Evolutionary conservation across 2,113 vertebrate species (phyloP), one percentile per base, ranked within the genome.

Genomic region (Nycticebus coucang): DNA sequence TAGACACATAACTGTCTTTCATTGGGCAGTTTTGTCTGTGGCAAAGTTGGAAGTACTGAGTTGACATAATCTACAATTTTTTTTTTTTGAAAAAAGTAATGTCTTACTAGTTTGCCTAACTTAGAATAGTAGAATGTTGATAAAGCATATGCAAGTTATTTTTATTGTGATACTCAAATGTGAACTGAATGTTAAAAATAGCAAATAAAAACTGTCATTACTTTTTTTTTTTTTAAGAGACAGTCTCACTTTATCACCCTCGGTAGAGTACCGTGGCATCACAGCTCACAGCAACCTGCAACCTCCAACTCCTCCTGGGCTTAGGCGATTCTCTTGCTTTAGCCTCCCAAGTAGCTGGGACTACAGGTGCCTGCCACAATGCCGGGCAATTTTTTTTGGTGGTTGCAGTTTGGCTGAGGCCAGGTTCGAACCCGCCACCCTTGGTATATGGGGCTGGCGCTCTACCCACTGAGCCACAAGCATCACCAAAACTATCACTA

Each of bases 191-290:
- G 78, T 74, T 89, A 83, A 6, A 6, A 89, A 57, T 45, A 89
- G 17, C 45, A 95, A 84, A 89, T 64, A 94, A 91, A 97, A 91
- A 41, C 19, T 80, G 37, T 85, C 41, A 81, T n/a, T 93, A 64
- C 24, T 91, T 85, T 77, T 50, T 50, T 41, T 41, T 50, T 50
- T 50, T 50, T 50, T 50, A 10, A 50, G 45, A 50, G 45, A 50
- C 45, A 50, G 45, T 50, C 45, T 50, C 7, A 50, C 8, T 50
- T 50, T 50, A 50, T 50, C 45, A 10, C 45, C 45, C 45, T 50
- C 8, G 9, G 45, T 50, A 50, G 45, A 50, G 45, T 8, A 10
- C 45, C 10, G 9, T 50, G 45, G 45, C 45, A 10, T 50, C 45
- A 50, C 45, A 50, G 45, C 45, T 50, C 45, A 50, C 10, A 50